Percentiles rank a stretch among this genome's conserved stretches.
Conservation (phyloP, 1,140 invertebrate genomes). For the Drosophila nebulosa region DNA sequence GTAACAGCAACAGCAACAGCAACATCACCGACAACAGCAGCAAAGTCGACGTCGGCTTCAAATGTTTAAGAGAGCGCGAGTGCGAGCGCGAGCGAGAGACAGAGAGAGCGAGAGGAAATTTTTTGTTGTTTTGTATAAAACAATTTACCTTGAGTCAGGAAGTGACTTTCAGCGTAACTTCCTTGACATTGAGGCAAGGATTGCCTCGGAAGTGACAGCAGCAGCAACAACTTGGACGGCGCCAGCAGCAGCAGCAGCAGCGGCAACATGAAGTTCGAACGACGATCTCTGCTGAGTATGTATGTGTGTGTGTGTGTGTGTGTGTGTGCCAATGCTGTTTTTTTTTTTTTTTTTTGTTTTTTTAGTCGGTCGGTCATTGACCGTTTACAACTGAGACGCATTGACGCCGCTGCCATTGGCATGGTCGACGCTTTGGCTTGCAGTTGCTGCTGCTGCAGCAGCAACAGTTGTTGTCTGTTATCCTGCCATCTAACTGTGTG, state of each 20-base stretch:
- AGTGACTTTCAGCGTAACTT: conserved; percentile 61
- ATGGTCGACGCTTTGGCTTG: conserved; percentile 40
- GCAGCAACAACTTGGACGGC: conserved; percentile 18
- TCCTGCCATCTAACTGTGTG: conserved; percentile 49
- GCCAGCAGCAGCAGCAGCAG: conserved; percentile 18
- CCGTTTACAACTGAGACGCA: conserved; percentile 74
- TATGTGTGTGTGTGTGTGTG: conserved; percentile 14
- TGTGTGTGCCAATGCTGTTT: conserved; percentile 48
- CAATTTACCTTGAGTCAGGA: conserved; percentile 43
- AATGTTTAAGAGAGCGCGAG: conserved; percentile 1
- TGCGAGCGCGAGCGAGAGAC: conserved; percentile 3
- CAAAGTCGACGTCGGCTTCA: background rate
- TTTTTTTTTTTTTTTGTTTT: conserved; percentile 5
- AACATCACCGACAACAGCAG: conserved; percentile 6
- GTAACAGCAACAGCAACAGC: conserved; percentile 21
- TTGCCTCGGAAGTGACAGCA: conserved; percentile 59
- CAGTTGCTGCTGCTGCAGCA: conserved; percentile 12
- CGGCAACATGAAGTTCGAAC: conserved; percentile 13
- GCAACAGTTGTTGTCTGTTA: conserved; percentile 28
- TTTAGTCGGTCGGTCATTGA: conserved; percentile 80
- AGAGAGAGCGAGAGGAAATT: conserved; percentile 1
- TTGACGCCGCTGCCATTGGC: conserved; percentile 72
- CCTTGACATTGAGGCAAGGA: conserved; percentile 77
- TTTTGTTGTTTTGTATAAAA: background rate
- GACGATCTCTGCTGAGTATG: background rate